A percentile compares a stretch with the other conserved stretches of the same genome.
phyloP scores from a whole-genome alignment of 2,113 vertebrate species.

The Rousettus leschenaultii region DNA sequence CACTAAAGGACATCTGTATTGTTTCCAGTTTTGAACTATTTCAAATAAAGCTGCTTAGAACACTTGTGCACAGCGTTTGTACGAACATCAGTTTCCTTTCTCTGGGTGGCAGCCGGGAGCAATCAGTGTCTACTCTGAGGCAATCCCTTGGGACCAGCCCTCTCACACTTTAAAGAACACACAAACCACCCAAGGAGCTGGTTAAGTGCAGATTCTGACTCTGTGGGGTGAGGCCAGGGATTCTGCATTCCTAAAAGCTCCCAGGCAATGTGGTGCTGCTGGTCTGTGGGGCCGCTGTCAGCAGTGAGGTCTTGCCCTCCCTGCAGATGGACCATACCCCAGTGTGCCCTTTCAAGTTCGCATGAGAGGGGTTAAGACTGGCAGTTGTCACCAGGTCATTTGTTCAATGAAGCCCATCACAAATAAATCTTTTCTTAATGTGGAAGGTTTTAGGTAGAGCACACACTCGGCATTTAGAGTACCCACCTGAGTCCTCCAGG shows the following conservation, averaged over 20 bases:
- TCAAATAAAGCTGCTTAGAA: neutral
- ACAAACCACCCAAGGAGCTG: neutral
- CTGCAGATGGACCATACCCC: neutral
- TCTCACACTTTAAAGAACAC: neutral
- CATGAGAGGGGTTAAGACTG: neutral
- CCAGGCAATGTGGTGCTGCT: neutral
- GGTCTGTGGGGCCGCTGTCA: neutral
- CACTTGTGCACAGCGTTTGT: neutral
- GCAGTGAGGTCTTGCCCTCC: neutral
- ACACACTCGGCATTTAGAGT: too few relatives aligned
- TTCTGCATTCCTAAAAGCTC: neutral
- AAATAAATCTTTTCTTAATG: neutral
- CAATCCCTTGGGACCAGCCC: neutral
- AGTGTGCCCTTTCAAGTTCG: too few relatives aligned
- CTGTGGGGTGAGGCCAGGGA: neutral
- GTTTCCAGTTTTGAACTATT: neutral
- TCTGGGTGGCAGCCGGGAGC: neutral
- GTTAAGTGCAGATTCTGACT: neutral
- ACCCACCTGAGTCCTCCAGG: neutral
- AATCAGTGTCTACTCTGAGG: neutral
- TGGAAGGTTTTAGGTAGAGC: neutral
- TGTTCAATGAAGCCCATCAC: neutral
- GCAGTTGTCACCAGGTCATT: neutral
- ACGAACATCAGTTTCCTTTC: neutral
- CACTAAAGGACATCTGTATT: neutral